phyloP scores from a whole-genome alignment of 2,797 vertebrate genomes.

The Anguilla anguilla region DNA sequence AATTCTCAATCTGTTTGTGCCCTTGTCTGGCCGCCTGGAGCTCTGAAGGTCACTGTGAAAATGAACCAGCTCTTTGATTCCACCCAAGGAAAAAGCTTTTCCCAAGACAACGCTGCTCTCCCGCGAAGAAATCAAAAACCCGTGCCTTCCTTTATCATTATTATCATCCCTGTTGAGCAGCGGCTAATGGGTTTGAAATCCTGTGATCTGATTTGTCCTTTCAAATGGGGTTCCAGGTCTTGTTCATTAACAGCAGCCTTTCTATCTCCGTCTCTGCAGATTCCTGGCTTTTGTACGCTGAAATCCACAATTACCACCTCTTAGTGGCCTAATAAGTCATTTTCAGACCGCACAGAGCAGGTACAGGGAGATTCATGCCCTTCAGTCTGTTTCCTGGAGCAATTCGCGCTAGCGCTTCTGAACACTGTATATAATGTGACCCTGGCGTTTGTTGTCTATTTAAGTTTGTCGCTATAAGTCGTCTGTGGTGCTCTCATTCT shows the following conservation, averaged over 20 bases:
- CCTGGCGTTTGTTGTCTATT: constrained; percentile 69
- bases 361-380: constrained; percentile 69
- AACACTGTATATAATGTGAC: constrained; percentile 69
- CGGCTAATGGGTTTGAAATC: constrained; percentile 81
- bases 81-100: constrained; percentile 69
- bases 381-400: constrained; percentile 52
- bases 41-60: constrained; percentile 89
- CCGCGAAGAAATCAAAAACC: constrained; percentile 70
- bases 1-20: constrained; percentile 94
- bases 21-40: constrained; percentile 81
- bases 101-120: constrained; percentile 74
- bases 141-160: constrained; percentile 73
- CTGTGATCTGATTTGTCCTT: constrained; percentile 81
- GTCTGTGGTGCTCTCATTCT: constrained; percentile 61
- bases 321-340: constrained; percentile 77
- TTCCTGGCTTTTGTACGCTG: constrained; percentile 64
- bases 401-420: constrained; percentile 65
- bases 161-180: constrained; percentile 77
- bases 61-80: constrained; percentile 79
- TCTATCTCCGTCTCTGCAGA: constrained; percentile 56
- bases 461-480: constrained; percentile 76
- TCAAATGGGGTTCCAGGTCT: constrained; percentile 78
- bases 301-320: constrained; percentile 66
- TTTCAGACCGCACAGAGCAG: constrained; percentile 58
- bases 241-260: constrained; percentile 69